A percentile compares a stretch with the other conserved stretches of the same genome.
Evolutionary conservation across 2,113 vertebrate genomes (phyloP).

Genomic region (Muntiacus reevesi): DNA sequence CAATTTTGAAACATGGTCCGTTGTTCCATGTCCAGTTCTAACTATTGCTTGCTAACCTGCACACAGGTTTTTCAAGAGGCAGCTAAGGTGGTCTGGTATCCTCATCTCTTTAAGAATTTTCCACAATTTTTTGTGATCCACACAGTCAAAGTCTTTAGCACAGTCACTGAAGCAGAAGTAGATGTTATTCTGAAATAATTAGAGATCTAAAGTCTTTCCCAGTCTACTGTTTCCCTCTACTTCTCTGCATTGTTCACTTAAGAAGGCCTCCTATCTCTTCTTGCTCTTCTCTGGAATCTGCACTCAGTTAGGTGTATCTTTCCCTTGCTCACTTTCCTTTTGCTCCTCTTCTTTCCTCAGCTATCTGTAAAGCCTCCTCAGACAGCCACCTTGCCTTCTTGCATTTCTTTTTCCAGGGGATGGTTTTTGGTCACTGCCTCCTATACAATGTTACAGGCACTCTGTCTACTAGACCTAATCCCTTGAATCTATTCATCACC

Average conservation of each 20-base stretch:
- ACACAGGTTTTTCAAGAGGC: background rate
- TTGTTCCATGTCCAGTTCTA: background rate
- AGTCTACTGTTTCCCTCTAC: background rate
- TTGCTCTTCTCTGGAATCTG: background rate
- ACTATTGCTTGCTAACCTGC: background rate
- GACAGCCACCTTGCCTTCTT: background rate
- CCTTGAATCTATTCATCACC: background rate
- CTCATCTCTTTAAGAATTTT: background rate
- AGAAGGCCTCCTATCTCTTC: background rate
- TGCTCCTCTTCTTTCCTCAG: background rate
- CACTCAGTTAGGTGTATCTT: background rate
- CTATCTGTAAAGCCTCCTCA: background rate
- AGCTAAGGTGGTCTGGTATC: background rate
- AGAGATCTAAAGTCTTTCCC: background rate
- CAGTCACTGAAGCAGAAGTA: background rate
- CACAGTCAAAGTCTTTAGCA: background rate
- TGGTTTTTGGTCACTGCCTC: background rate
- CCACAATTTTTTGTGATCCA: background rate
- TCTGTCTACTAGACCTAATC: background rate
- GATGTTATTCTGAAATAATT: background rate
- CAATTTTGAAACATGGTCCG: background rate
- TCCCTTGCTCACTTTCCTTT: background rate
- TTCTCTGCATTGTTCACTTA: background rate
- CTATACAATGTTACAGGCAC: background rate
- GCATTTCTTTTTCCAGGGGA: background rate